phyloP scores from a whole-genome alignment of 2,113 vertebrate species.

The Trematocara marginatum region DNA sequence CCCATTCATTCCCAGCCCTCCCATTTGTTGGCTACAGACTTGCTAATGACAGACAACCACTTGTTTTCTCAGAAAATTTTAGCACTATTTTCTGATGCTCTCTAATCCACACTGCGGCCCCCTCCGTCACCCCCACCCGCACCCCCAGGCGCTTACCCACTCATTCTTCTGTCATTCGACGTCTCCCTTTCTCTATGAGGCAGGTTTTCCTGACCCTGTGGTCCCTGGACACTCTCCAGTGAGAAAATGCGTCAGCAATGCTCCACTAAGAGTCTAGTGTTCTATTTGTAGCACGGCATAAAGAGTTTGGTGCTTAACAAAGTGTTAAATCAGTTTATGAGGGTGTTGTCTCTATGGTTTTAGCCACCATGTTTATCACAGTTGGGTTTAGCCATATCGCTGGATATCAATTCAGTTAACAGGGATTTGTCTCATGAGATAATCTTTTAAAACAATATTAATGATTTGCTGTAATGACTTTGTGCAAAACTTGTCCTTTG shows the following conservation, averaged over 20 bases:
- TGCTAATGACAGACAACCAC: slow-evolving; percentile 38
- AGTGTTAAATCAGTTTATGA: not conserved
- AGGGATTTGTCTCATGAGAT: not conserved
- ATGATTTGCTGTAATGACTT: not conserved
- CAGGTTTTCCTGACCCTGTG: slow-evolving; percentile 23
- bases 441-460: not conserved
- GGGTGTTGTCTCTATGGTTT: not conserved
- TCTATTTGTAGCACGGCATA: slow-evolving; percentile 36
- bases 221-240: slow-evolving; percentile 22
- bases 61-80: slow-evolving; percentile 41
- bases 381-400: not conserved
- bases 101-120: slow-evolving; percentile 7
- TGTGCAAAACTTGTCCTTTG: not conserved
- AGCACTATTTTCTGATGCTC: slow-evolving; percentile 44
- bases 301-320: not conserved
- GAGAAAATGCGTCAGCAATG: slow-evolving; percentile 36
- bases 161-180: not conserved
- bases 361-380: not conserved
- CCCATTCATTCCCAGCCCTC: not conserved
- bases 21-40: slow-evolving; percentile 19
- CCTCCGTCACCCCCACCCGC: not conserved
- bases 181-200: not conserved
- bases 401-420: not conserved
- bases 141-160: not conserved
- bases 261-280: slow-evolving; percentile 22